phyloP scores from a whole-genome alignment of 2,888 invertebrate species.

The Fabriciana adippe region DNA sequence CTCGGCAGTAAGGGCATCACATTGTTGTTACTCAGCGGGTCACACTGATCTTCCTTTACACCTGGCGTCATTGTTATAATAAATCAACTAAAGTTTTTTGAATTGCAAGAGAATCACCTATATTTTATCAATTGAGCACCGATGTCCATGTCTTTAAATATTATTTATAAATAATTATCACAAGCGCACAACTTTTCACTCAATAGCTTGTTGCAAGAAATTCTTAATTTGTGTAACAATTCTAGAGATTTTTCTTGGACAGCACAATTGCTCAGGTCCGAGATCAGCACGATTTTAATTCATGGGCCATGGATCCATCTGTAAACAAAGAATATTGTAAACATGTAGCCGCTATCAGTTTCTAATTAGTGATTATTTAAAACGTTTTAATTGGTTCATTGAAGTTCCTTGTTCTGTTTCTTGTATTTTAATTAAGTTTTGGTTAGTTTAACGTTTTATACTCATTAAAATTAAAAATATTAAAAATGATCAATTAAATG shows the following conservation, averaged over 20 bases:
- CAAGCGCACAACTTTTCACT: neutral
- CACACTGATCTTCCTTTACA: constrained; percentile 52
- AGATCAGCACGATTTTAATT: constrained; percentile 10
- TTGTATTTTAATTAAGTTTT: constrained; percentile 4
- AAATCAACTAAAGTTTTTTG: neutral
- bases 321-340: constrained; percentile 28
- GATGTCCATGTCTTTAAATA: neutral
- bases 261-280: neutral
- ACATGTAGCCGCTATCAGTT: constrained; percentile 12
- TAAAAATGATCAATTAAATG: too few relatives aligned
- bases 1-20: constrained; percentile 74
- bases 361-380: constrained; percentile 20
- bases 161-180: neutral
- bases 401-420: constrained; percentile 2
- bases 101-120: neutral
- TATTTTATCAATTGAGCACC: neutral
- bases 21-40: constrained; percentile 66
- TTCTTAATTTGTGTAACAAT: neutral
- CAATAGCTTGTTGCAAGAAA: neutral
- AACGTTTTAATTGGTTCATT: constrained; percentile 19
- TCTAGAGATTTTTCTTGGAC: neutral
- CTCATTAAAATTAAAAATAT: too few relatives aligned
- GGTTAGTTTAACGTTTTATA: too few relatives aligned
- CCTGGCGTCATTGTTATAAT: constrained; percentile 55
- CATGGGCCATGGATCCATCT: constrained; percentile 30